Evolutionary conservation across 2,888 invertebrate genomes (phyloP), one percentile per base, ranked within the genome.

Genomic region (Habroteleia sp.): DNA sequence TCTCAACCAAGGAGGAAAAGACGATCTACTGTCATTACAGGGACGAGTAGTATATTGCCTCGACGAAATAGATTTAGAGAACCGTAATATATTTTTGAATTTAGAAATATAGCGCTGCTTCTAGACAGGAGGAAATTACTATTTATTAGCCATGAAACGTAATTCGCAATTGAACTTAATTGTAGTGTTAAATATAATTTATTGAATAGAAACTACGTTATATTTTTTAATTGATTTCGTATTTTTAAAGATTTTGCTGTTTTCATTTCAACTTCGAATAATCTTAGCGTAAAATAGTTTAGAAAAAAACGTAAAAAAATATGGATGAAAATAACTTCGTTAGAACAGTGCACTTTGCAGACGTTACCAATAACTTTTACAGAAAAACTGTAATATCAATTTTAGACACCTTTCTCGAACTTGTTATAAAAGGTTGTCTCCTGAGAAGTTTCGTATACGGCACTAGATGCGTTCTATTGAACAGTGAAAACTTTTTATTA

Each of bases 31-130:
- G 33, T 58, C 56, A 29, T 52, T 41, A 54, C 65, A 42, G 29
- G 46, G 11, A 20, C 31, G 4, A 8, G 23, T 20, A 29, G 39
- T 50, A 52, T 52, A 65, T 65, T 65, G 56, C 25, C 5, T 6
- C 8, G 42, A 31, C 16, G 39, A 39, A 56, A 52, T 52, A 44
- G 44, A 44, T 42, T 44, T 56, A 8, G 37, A 31, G 31, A 27
- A 56, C 20, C 41, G 23, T 41, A 63, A 41, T 63, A 41, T 50
- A 50, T 63, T 50, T 50, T 33, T 13, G 41, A 50, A 63, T 62
- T 46, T 23, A 27, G 11, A 44, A 62, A 48, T 62, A 62, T n/a
- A n/a, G n/a, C n/a, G n/a, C n/a, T n/a, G n/a, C n/a, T n/a, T n/a
- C n/a, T n/a, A n/a, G n/a, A n/a, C n/a, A n/a, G n/a, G n/a, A n/a